Evolutionary conservation across 2,888 invertebrate genomes (phyloP).

Genomic region (Drosophila dives): DNA sequence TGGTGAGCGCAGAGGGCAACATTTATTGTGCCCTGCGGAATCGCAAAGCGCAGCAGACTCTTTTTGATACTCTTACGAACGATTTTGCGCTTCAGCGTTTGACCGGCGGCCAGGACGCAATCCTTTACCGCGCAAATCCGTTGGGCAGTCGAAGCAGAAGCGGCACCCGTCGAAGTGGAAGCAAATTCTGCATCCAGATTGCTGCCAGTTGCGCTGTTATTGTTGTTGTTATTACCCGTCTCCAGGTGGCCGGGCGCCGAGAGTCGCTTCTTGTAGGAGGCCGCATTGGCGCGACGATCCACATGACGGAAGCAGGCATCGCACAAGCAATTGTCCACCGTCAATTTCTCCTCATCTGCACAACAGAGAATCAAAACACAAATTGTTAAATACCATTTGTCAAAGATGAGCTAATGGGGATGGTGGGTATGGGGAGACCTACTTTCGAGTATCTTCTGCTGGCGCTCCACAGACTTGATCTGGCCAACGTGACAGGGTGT

Average conservation of each 20-base stretch:
- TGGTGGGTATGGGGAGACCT: constrained; percentile 79
- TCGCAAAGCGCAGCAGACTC: constrained; percentile 88
- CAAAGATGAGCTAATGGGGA: not conserved
- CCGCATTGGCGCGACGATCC: constrained; percentile 91
- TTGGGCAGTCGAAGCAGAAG: constrained; percentile 29
- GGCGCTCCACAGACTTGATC: constrained; percentile 92
- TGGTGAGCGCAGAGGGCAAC: constrained; percentile 90
- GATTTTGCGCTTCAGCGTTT: constrained; percentile 90
- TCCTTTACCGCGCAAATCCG: constrained; percentile 88
- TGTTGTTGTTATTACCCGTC: constrained; percentile 37
- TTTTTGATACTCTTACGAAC: constrained; percentile 89
- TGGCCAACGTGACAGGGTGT: constrained; percentile 95
- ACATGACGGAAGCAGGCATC: constrained; percentile 95
- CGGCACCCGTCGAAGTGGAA: constrained; percentile 25
- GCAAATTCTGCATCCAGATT: constrained; percentile 53
- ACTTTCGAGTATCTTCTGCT: constrained; percentile 92
- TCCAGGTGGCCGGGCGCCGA: constrained; percentile 82
- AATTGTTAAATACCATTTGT: not conserved
- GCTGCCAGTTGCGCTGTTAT: constrained; percentile 13
- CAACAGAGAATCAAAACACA: not conserved
- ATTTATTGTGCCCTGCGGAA: constrained; percentile 86
- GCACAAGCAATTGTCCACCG: constrained; percentile 93
- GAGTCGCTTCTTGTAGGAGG: constrained; percentile 88
- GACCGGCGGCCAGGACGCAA: constrained; percentile 87
- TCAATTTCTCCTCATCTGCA: constrained; percentile 91